Base-by-base conservation (phyloP, 2,888 invertebrate species). In the Drosophila histrio region DNA sequence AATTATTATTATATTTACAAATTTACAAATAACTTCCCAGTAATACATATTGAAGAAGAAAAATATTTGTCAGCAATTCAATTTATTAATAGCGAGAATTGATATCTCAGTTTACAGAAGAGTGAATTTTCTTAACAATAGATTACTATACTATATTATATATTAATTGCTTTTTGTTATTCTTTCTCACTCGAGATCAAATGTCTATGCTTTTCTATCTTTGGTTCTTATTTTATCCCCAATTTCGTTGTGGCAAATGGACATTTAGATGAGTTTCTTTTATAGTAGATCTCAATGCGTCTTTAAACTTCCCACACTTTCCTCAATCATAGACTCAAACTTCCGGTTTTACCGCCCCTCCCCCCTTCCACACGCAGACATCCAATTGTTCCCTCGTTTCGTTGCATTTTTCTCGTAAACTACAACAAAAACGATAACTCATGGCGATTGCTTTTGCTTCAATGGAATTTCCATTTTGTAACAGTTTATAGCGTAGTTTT, bases 401-500 rank as follows among this genome's bases (percentile, higher is more conserved):
- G 49, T 21, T 57, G 67, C 66, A 72, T 39, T 58, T 66, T 61
- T 21, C 22, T 36, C 21, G 28, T 7, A 44, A 28, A 46, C 30
- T 22, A 56, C 47, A 34, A 44, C 21, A 47, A 44, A 19, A 59
- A 61, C 65, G 61, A 62, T 74, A 74, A 76, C 72, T 74, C 73
- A 71, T 71, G 21, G 56, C 76, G 66, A 74, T 74, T 74, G 77
- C 74, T 79, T 79, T 79, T 79, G 83, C 79, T 65, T 72, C 70
- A 58, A 68, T 67, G 87, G 77, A 86, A 86, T 86, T 82, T 86
- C 72, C 71, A 83, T 82, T 86, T 86, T 77, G 84, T 77, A 83
- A 82, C 74, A 83, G 87, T 86, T 79, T 82, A 71, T 66, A 75
- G 69, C 58, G 53, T 49, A 59, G 65, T 64, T 64, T 67, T 38